These are phyloP conservation scores for Anguilla megastoma DNA, from an alignment of 2,797 vertebrate species.

Conservation along the genomic window DNA sequence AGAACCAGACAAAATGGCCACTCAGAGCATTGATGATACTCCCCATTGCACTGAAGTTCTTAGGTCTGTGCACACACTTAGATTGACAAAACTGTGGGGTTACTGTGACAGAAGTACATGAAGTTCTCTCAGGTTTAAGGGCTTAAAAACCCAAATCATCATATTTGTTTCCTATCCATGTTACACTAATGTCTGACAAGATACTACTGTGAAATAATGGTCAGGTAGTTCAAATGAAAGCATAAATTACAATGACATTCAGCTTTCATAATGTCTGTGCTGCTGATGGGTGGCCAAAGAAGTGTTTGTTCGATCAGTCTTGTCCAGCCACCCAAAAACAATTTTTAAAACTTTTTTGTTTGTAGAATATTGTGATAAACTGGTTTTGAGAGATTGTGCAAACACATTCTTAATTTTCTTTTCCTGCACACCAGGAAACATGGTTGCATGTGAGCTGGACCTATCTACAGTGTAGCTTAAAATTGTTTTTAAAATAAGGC, in stretches of 20 bases:
- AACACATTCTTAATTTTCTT: too few species aligned
- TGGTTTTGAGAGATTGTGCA: too few species aligned
- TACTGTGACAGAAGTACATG: not conserved
- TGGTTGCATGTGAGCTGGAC: not conserved
- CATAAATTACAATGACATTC: too few species aligned
- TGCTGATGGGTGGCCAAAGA: not conserved
- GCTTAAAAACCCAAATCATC: not conserved
- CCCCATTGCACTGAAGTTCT: not conserved
- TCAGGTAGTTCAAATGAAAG: too few species aligned
- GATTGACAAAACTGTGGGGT: not conserved
- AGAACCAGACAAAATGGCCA: constrained; percentile 34
- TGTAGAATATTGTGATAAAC: not conserved
- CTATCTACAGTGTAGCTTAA: not conserved
- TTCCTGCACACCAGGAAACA: too few species aligned
- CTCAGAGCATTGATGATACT: not conserved
- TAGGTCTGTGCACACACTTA: not conserved
- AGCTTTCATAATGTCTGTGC: not conserved
- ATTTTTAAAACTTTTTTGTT: not conserved
- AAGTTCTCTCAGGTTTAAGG: too few species aligned
- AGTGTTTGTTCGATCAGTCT: too few species aligned
- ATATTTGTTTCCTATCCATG: not conserved
- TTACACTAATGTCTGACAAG: not conserved
- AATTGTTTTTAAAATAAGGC: too few species aligned
- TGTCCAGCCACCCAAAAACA: too few species aligned
- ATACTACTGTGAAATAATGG: not conserved